Conservation (phyloP, 1,140 invertebrate genomes). For the Heliconius congener region DNA sequence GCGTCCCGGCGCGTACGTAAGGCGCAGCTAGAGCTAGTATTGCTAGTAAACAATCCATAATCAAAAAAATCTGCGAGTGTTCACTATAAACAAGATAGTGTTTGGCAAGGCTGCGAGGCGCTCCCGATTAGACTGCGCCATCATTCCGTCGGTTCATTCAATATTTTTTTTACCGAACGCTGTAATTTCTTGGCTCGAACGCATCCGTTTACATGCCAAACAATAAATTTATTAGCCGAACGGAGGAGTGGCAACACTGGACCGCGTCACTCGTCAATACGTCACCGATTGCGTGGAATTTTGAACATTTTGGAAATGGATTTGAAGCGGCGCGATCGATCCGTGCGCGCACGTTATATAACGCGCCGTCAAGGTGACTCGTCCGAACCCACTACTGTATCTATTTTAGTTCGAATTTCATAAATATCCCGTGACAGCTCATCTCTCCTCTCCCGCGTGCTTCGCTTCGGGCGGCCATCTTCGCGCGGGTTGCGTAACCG, state of each 20-base stretch:
- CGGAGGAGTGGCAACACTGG: conserved; percentile 76
- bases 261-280: conserved; percentile 67
- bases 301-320: conserved; percentile 65
- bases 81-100: conserved; percentile 70
- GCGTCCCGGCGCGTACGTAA: conserved; percentile 13
- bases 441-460: conserved; percentile 75
- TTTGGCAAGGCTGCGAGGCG: conserved; percentile 68
- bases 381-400: conserved; percentile 68
- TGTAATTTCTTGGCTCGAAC: conserved; percentile 81
- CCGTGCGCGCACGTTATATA: conserved; percentile 62
- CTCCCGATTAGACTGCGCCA: conserved; percentile 70
- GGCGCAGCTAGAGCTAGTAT: conserved; percentile 10
- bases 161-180: conserved; percentile 80
- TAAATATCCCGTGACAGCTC: conserved; percentile 79
- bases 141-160: conserved; percentile 77
- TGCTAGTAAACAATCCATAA: conserved; percentile 61
- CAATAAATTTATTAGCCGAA: conserved; percentile 80
- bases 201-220: conserved; percentile 81
- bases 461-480: conserved; percentile 69
- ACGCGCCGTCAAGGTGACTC: conserved; percentile 77
- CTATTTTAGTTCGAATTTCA: conserved; percentile 80
- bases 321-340: conserved; percentile 51
- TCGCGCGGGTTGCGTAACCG: conserved; percentile 69
- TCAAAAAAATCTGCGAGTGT: conserved; percentile 66
- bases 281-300: conserved; percentile 70